A percentile compares a stretch with the other conserved stretches of the same genome.
phyloP scores from a whole-genome alignment of 1,140 invertebrate genomes.

The Ostrea denselamellosa region DNA sequence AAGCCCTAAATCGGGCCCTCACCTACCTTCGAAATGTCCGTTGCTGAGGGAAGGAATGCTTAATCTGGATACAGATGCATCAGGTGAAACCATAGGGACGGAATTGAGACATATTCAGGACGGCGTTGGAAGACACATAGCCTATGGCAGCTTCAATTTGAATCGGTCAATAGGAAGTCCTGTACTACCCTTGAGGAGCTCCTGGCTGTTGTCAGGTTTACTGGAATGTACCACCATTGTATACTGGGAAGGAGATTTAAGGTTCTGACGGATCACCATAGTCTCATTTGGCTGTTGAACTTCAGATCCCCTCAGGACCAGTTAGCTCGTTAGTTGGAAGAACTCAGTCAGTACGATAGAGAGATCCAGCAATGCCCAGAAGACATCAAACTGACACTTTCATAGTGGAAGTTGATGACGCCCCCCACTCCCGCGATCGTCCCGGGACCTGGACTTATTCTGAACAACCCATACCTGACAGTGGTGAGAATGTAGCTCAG shows the following conservation, averaged over 20 bases:
- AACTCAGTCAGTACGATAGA: neutral
- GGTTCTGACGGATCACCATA: neutral
- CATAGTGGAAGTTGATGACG: no score
- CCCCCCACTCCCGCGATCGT: no score
- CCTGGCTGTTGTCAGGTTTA: conserved; percentile 16
- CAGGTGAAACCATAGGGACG: conserved; percentile 43
- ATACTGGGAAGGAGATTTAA: conserved; percentile 24
- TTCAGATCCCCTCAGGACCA: conserved; percentile 28
- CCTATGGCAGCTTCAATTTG: conserved; percentile 35
- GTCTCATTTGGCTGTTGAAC: neutral
- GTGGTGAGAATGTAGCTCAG: no score
- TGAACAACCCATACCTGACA: no score
- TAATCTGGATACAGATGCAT: conserved; percentile 38
- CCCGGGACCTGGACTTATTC: no score
- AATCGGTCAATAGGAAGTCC: neutral
- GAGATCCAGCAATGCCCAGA: conserved; percentile 28
- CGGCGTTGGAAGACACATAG: neutral
- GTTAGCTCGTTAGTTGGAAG: conserved; percentile 30
- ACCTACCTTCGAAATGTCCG: no score
- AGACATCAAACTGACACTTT: no score
- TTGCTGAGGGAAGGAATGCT: no score
- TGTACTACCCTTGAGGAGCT: conserved; percentile 43
- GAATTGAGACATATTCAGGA: neutral
- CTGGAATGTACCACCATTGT: conserved; percentile 3
- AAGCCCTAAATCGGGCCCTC: no score